Evolutionary conservation across 2,888 invertebrate genomes (phyloP).

Genomic region (Synergus japonicus): DNA sequence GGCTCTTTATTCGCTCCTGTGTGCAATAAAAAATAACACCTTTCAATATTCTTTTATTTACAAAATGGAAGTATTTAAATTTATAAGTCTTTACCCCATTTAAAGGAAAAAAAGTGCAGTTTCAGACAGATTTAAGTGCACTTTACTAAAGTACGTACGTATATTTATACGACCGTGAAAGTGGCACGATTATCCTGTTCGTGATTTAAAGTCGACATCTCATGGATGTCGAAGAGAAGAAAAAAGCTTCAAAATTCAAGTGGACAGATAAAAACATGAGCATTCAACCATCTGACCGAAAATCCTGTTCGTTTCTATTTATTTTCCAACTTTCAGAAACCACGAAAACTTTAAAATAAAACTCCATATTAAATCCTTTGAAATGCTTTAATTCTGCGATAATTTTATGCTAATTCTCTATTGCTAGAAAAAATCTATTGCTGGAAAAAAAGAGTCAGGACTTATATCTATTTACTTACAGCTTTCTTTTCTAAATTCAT

Average conservation of each 20-base stretch:
- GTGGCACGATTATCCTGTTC: slow-evolving; percentile 1
- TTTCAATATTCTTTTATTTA: not conserved
- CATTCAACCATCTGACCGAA: too few relatives aligned
- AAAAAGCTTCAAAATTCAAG: not conserved
- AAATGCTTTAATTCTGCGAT: too few relatives aligned
- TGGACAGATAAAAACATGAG: not conserved
- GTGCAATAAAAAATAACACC: not conserved
- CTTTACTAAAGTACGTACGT: not conserved
- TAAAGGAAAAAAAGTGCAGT: not conserved
- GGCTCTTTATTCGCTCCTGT: not conserved
- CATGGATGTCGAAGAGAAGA: not conserved
- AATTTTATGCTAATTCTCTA: too few relatives aligned
- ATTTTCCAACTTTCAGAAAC: not conserved
- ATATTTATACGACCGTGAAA: not conserved
- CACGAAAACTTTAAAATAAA: too few relatives aligned
- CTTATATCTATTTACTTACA: too few relatives aligned
- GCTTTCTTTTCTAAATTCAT: too few relatives aligned
- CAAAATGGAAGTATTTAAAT: not conserved
- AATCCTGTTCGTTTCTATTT: not conserved
- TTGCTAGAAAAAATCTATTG: too few relatives aligned
- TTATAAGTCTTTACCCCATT: not conserved
- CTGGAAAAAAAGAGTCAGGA: too few relatives aligned
- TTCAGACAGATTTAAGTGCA: not conserved
- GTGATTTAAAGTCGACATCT: slow-evolving; percentile 16
- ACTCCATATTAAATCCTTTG: too few relatives aligned